phyloP scores from a whole-genome alignment of 2,113 vertebrate genomes.

The Colaptes auratus region DNA sequence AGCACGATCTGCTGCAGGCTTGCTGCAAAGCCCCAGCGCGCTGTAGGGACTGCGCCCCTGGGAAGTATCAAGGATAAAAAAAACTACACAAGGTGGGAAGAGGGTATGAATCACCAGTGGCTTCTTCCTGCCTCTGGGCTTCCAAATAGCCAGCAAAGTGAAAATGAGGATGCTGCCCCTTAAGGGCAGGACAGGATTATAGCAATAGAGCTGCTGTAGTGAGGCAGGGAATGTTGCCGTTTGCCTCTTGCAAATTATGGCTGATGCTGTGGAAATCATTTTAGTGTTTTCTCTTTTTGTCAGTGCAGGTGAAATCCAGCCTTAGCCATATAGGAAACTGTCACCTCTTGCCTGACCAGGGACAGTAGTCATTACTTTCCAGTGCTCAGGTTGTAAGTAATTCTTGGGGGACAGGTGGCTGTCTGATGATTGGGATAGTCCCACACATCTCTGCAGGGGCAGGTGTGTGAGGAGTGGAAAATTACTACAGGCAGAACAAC shows the following conservation, averaged over 20 bases:
- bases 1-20: neutral
- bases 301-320: neutral
- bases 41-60: neutral
- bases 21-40: neutral
- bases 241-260: neutral
- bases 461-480: conserved; percentile 42
- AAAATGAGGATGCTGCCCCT: conserved; percentile 34
- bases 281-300: neutral
- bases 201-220: neutral
- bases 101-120: neutral
- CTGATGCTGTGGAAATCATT: neutral
- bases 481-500: conserved; percentile 50
- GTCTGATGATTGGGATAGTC: conserved; percentile 10
- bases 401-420: neutral
- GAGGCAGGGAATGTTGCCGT: neutral
- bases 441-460: conserved; percentile 2
- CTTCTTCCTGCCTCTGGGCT: neutral
- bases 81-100: neutral
- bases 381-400: neutral
- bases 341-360: neutral
- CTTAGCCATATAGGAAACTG: neutral
- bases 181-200: neutral
- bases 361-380: rapidly evolving
- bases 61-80: neutral
- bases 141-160: neutral